Conservation (phyloP, 92 coral and sea anemone species). For the Nematostella vectensis region DNA sequence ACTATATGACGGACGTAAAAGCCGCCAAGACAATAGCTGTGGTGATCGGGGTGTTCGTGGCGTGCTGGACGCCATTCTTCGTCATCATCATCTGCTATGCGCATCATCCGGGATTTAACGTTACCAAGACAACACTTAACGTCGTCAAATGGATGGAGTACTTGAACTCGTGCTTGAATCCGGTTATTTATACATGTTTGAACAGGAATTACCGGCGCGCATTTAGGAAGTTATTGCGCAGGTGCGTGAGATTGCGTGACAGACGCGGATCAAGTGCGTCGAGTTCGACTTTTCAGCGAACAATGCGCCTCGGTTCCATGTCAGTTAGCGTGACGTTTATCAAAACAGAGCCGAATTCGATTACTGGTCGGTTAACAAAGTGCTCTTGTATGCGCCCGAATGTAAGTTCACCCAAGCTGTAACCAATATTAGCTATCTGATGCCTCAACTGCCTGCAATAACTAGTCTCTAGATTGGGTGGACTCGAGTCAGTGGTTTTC, state of each 20-base stretch:
- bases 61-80: conserved; percentile 77
- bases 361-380: conserved; percentile 10
- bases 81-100: conserved; percentile 56
- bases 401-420: not conserved
- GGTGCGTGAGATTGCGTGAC: conserved; percentile 8
- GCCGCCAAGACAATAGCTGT: conserved; percentile 82
- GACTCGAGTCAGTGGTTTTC: too few species aligned
- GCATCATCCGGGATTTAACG: conserved; percentile 24
- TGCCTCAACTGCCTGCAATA: too few species aligned
- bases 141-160: conserved; percentile 76
- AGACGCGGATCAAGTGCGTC: conserved; percentile 9
- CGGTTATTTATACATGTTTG: conserved; percentile 60
- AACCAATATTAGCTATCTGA: too few species aligned
- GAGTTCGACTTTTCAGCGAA: conserved; percentile 18
- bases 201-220: conserved; percentile 70
- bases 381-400: conserved; percentile 6
- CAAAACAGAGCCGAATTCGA: conserved; percentile 3
- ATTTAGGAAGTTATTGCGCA: conserved; percentile 47
- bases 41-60: conserved; percentile 64
- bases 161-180: conserved; percentile 63
- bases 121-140: conserved; percentile 38
- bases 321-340: conserved; percentile 22
- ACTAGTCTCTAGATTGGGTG: too few species aligned
- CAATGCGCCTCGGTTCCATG: conserved; percentile 19
- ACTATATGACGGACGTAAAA: conserved; percentile 58